These are phyloP conservation scores for Perca schrenkii DNA, from an alignment of 2,113 vertebrate species.

Conservation along the genomic window DNA sequence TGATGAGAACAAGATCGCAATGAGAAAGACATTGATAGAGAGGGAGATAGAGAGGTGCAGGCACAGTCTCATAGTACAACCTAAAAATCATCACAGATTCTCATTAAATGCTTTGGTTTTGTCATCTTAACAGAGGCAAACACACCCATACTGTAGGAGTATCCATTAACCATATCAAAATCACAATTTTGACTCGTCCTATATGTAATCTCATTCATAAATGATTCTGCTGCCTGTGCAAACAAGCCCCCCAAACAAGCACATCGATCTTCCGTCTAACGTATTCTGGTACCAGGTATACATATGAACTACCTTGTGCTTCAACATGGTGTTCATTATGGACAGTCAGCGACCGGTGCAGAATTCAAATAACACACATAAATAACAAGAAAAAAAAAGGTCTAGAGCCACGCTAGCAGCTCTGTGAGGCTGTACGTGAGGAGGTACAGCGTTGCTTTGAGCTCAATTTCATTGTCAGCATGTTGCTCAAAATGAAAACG, in stretches of 20 bases:
- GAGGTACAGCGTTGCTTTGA: not conserved
- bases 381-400: slow-evolving; percentile 7
- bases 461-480: not conserved
- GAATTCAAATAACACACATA: slow-evolving; percentile 18
- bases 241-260: slow-evolving; percentile 9
- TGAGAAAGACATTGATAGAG: slow-evolving; percentile 32
- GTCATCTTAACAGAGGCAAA: slow-evolving; percentile 24
- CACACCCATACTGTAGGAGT: slow-evolving; percentile 12
- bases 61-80: slow-evolving; percentile 21
- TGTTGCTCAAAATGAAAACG: not conserved
- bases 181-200: slow-evolving; percentile 5
- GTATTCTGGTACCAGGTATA: not conserved
- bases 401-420: not conserved
- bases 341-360: not conserved
- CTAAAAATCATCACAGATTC: slow-evolving; percentile 45
- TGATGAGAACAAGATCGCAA: slow-evolving; percentile 43
- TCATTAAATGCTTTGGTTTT: slow-evolving; percentile 34
- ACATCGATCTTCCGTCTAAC: slow-evolving; percentile 32
- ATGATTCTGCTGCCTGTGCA: slow-evolving; percentile 14
- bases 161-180: slow-evolving; percentile 44
- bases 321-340: slow-evolving; percentile 27
- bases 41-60: slow-evolving; percentile 2
- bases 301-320: not conserved
- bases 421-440: not conserved
- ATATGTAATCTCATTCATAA: not conserved